Conservation (phyloP, 2,113 vertebrate genomes). For the Dasyurus viverrinus region DNA sequence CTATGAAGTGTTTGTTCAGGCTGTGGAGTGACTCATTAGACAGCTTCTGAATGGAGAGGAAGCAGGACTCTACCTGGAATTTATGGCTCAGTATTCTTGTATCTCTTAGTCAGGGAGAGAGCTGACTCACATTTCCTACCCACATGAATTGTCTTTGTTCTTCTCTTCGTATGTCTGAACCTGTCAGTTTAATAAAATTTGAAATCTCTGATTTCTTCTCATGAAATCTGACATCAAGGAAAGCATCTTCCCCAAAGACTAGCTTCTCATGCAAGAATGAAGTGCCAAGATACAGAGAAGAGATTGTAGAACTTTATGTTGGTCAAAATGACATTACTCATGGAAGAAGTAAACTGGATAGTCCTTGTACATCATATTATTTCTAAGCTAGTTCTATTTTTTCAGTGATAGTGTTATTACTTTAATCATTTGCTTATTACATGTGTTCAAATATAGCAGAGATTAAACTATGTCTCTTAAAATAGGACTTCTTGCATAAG, state of each 20-base stretch:
- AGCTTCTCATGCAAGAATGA: constrained; percentile 37
- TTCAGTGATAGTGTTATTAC: neutral
- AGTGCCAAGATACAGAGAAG: neutral
- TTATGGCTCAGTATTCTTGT: constrained; percentile 61
- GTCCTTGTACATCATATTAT: neutral
- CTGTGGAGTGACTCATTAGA: constrained; percentile 67
- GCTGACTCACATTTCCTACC: constrained; percentile 78
- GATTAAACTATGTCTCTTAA: neutral
- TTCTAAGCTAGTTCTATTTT: neutral
- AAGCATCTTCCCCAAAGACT: constrained; percentile 58
- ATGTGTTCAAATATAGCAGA: neutral
- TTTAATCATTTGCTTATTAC: neutral
- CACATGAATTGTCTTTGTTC: constrained; percentile 79
- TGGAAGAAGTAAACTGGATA: neutral
- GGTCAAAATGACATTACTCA: neutral
- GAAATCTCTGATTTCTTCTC: constrained; percentile 71
- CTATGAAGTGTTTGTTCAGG: constrained; percentile 21
- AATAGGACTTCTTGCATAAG: neutral
- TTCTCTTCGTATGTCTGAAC: constrained; percentile 69
- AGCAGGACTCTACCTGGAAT: constrained; percentile 75
- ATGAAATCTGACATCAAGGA: constrained; percentile 68
- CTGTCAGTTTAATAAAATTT: constrained; percentile 75
- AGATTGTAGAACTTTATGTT: neutral
- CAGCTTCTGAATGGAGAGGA: constrained; percentile 57
- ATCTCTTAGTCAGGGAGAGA: constrained; percentile 77